Evolutionary conservation across 2,797 vertebrate genomes (phyloP).

Genomic region (Macropodus opercularis): DNA sequence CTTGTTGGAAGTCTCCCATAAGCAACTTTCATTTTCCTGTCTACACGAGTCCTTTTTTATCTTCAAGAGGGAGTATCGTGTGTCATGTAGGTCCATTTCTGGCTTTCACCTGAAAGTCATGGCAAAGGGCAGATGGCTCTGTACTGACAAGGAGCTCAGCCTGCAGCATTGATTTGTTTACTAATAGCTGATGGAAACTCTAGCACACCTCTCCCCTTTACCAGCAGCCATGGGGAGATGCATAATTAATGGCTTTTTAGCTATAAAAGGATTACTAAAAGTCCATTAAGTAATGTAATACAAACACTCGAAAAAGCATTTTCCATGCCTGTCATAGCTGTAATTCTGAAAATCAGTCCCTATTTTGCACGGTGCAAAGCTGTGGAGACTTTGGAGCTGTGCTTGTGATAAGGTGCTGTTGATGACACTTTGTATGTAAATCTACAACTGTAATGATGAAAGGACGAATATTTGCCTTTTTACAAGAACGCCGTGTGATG

Average conservation of each 20-base stretch:
- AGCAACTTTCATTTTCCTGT: conserved; percentile 38
- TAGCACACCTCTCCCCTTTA: conserved; percentile 81
- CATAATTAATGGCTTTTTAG: conserved; percentile 85
- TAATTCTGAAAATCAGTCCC: conserved; percentile 41
- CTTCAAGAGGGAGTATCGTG: conserved; percentile 47
- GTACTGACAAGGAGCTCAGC: conserved; percentile 75
- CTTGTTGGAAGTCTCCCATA: conserved; percentile 21
- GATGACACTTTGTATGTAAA: conserved; percentile 20
- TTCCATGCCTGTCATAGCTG: conserved; percentile 46
- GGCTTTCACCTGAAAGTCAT: conserved; percentile 74
- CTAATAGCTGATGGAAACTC: conserved; percentile 85
- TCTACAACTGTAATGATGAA: conserved; percentile 15
- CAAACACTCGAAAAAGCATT: conserved; percentile 62
- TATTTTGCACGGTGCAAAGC: conserved; percentile 17
- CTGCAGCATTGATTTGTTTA: conserved; percentile 87
- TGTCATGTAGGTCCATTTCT: conserved; percentile 62
- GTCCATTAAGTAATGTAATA: conserved; percentile 79
- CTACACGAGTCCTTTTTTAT: conserved; percentile 16
- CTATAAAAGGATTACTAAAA: conserved; percentile 81
- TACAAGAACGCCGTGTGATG: neutral
- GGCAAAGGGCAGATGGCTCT: conserved; percentile 78
- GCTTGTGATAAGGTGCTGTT: conserved; percentile 12
- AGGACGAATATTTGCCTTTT: conserved; percentile 10
- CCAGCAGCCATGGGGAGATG: conserved; percentile 78
- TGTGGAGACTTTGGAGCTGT: conserved; percentile 20